These are phyloP conservation scores for Lampropteryx suffumata DNA, from an alignment of 2,888 invertebrate genomes.

Conservation along the genomic window DNA sequence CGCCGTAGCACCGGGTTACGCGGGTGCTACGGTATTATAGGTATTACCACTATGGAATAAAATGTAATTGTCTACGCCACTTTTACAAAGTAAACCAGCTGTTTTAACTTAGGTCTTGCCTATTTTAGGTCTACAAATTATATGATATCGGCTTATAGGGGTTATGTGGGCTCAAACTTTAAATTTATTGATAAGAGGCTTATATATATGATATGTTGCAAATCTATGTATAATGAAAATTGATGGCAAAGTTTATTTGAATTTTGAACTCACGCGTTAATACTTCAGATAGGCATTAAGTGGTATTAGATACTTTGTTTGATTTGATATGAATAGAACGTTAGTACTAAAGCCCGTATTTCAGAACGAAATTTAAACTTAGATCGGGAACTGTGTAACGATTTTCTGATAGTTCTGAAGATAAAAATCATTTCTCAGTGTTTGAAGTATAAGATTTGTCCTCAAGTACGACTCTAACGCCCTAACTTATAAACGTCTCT, in stretches of 20 bases:
- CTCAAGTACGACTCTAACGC: too few relatives aligned
- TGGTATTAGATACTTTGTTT: background rate
- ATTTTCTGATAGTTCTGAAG: too few relatives aligned
- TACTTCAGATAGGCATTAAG: background rate
- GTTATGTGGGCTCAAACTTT: constrained; percentile 44
- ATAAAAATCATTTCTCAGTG: too few relatives aligned
- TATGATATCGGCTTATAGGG: constrained; percentile 38
- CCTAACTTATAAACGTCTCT: too few relatives aligned
- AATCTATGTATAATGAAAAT: constrained; percentile 34
- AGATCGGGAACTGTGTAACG: too few relatives aligned
- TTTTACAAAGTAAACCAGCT: constrained; percentile 3
- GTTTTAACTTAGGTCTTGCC: background rate
- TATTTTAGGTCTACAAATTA: constrained; percentile 43
- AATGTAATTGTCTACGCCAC: too few relatives aligned
- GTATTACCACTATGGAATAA: too few relatives aligned
- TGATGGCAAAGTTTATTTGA: constrained; percentile 18
- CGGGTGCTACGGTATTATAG: background rate
- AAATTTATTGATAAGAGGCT: constrained; percentile 54
- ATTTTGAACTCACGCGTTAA: constrained; percentile 11
- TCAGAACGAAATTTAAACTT: too few relatives aligned
- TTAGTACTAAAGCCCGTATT: too few relatives aligned
- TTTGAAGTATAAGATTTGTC: too few relatives aligned
- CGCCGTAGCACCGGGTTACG: too few relatives aligned
- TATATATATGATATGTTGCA: constrained; percentile 42
- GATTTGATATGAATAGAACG: too few relatives aligned